Base-by-base conservation (phyloP, 2,113 vertebrate genomes). In the Thermophis baileyi region DNA sequence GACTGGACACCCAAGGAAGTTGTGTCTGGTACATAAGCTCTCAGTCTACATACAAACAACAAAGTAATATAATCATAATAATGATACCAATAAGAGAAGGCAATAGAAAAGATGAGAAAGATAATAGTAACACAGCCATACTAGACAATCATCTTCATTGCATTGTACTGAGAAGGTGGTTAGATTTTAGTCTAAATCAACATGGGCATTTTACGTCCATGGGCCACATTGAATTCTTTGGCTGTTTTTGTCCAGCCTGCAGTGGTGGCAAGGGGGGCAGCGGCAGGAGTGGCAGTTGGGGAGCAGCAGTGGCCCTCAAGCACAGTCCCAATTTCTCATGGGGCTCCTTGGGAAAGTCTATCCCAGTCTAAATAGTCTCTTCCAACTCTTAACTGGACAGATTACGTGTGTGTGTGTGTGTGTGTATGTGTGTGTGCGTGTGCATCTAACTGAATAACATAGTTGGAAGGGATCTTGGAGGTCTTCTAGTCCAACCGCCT, bases 391-490 rank as follows among this genome's bases (percentile, higher is more conserved):
- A 40, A 40, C 2, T 81, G 69, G 69, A 81, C 89, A 90, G 60
- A 51, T 49, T 81, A 10, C 2, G 1, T n/a, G 1, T 69, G n/a
- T 74, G n/a, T n/a, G 30, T 14, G 27, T 30, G 27, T 14, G 27
- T 14, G 3, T 14, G 27, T 14, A 11, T 14, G 3, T 14, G 11
- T 2, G 11, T 3, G 0, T 6, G 2, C 9, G 25, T 27, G 25
- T 27, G 8, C 10, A 63, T 11, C 60, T n/a, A 69, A 69, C 30
- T n/a, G 60, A 69, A 69, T 69, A 69, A 69, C 4, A n/a, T 30
- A 11, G 24, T 57, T 9, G 7, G 6, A n/a, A 63, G 11, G 30
- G 30, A 63, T 5, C 60, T n/a, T 69, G 12, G 60, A 69, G 60
- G 30, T 69, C 60, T 69, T 69, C 60, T 69, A 69, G 30, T n/a